Conservation (phyloP, 2,113 vertebrate genomes). For the Aegotheles bennettii region DNA sequence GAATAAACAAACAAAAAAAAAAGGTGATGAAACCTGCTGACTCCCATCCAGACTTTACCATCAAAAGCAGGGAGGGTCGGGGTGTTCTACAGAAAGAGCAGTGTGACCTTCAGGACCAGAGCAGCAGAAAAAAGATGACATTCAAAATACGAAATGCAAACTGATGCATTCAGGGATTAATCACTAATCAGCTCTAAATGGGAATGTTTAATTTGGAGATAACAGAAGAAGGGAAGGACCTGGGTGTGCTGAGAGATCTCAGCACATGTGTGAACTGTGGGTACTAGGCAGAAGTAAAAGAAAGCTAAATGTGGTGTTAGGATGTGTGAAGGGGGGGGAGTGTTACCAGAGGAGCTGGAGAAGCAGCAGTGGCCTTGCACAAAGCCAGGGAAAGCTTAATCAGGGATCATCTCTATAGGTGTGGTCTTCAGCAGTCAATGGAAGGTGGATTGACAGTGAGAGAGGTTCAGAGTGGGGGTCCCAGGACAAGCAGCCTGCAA, state of each 20-base stretch:
- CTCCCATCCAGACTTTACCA: neutral
- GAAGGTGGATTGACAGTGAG: neutral
- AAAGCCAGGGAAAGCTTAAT: neutral
- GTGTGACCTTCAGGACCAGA: neutral
- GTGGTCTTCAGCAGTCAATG: fast-evolving
- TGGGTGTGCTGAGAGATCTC: neutral
- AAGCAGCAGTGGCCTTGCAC: neutral
- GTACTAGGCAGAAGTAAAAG: neutral
- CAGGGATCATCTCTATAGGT: neutral
- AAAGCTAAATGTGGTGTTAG: neutral
- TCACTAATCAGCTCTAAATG: neutral
- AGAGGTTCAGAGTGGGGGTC: neutral
- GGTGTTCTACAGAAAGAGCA: neutral
- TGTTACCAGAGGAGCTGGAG: neutral
- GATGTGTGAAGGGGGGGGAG: neutral
- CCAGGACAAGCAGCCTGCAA: neutral
- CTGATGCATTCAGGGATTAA: neutral
- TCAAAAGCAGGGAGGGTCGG: neutral
- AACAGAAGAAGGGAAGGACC: neutral
- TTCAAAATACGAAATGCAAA: neutral
- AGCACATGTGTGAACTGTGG: neutral
- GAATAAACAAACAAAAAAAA: neutral
- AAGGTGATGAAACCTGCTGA: neutral
- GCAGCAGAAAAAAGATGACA: neutral
- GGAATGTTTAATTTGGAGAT: neutral